Evolutionary conservation across 2,113 vertebrate genomes (phyloP), one percentile per base, ranked within the genome.

Genomic region (Eurystomus gularis): DNA sequence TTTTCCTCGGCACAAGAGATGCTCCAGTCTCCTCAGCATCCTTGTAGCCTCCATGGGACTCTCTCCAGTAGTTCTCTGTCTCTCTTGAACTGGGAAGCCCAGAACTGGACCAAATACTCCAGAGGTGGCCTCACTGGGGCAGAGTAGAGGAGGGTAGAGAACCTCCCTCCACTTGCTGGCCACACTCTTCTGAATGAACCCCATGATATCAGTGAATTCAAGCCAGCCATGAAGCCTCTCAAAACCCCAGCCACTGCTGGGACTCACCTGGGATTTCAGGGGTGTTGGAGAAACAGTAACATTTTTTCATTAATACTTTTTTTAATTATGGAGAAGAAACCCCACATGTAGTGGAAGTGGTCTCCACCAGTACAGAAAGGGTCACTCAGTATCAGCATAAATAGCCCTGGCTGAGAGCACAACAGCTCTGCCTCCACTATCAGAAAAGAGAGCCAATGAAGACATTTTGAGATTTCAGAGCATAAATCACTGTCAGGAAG

Each of bases 401-500:
- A 49, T 10, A 78, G 58, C 13, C 48, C 69, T 31, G 62, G 17
- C n/a, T 72, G 37, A 71, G 48, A 87, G 64, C 54, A 51, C 42
- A 69, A 29, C 13, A 64, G 42, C 48, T 85, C 49, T 60, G 73
- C 52, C 52, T 48, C 26, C 1, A 5, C 64, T 90, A n/a, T 49
- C 42, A 60, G 69, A 54, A 77, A 73, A 87, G 60, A 57, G 49
- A 91, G 31, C 65, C 60, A 94, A 69, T 87, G 73, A 85, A 93
- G 93, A 81, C 44, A 46, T 82, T 94, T 55, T 58, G 70, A 65
- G 65, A 69, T 72, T 90, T 93, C 64, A 69, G 69, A 68, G 64
- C 64, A 87, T 83, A 94, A 90, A 94, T 94, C 92, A 94, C 90
- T 93, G 92, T 87, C 86, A 87, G 48, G 46, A 87, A 76, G 64